These are phyloP conservation scores for Polypterus senegalus DNA, from an alignment of 2,113 vertebrate genomes.

Conservation along the genomic window DNA sequence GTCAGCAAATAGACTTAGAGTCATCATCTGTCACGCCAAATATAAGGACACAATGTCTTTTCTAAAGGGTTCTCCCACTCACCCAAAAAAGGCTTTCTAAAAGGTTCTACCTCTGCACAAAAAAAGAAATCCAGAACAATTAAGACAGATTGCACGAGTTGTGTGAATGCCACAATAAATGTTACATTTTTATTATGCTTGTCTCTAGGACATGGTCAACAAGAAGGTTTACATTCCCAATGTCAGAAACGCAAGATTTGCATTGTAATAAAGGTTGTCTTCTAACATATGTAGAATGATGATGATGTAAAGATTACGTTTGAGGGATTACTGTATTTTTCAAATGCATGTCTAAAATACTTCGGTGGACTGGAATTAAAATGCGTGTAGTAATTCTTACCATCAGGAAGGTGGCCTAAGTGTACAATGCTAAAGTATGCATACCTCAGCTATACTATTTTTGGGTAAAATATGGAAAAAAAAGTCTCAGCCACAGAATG, in stretches of 20 bases:
- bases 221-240: slow-evolving; percentile 66
- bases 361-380: slow-evolving; percentile 86
- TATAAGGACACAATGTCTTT: slow-evolving; percentile 88
- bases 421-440: slow-evolving; percentile 88
- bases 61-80: slow-evolving; percentile 92
- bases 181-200: slow-evolving; percentile 75
- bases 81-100: slow-evolving; percentile 87
- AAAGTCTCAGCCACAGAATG: slow-evolving; percentile 99
- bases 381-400: slow-evolving; percentile 52
- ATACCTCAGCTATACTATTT: slow-evolving; percentile 97
- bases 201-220: slow-evolving; percentile 78
- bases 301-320: slow-evolving; percentile 68
- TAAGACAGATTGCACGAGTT: slow-evolving; percentile 89
- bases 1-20: slow-evolving; percentile 89
- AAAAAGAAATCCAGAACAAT: slow-evolving; percentile 71
- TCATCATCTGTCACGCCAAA: slow-evolving; percentile 96
- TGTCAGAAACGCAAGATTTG: slow-evolving; percentile 64
- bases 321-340: slow-evolving; percentile 83
- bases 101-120: slow-evolving; percentile 99
- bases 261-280: slow-evolving; percentile 68
- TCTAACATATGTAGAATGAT: slow-evolving; percentile 76
- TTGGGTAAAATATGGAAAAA: slow-evolving; percentile 52
- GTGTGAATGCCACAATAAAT: slow-evolving; percentile 79
- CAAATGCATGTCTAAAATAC: slow-evolving; percentile 81
- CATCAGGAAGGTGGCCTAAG: slow-evolving; percentile 82